Evolutionary conservation across 2,888 invertebrate species (phyloP).

Genomic region (Aleiodes alternator): DNA sequence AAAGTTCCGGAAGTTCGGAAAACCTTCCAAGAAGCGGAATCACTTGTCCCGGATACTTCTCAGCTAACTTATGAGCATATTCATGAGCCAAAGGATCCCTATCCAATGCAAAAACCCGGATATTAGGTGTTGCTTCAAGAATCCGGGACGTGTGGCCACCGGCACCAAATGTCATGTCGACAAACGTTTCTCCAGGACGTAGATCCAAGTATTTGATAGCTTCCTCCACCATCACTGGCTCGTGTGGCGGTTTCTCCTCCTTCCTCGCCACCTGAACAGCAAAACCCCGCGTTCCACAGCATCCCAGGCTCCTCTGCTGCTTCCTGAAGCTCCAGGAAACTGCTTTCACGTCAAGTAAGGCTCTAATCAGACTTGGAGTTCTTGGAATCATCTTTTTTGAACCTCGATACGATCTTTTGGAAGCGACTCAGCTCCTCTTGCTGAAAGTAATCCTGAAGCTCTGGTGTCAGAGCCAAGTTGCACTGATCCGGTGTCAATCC

Average conservation of each 20-base stretch:
- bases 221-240: constrained; percentile 86
- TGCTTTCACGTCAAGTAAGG: no score
- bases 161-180: constrained; percentile 98
- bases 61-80: constrained; percentile 81
- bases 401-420: constrained; percentile 46
- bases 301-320: constrained; percentile 44
- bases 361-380: constrained; percentile 19
- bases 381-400: constrained; percentile 33
- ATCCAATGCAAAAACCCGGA: constrained; percentile 88
- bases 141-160: constrained; percentile 91
- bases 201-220: constrained; percentile 83
- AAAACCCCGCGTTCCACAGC: not conserved
- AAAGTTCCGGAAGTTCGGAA: constrained; percentile 86
- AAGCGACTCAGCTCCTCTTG: constrained; percentile 81
- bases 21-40: constrained; percentile 91
- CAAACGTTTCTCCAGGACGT: constrained; percentile 79
- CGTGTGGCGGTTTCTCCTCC: constrained; percentile 75
- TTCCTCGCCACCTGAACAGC: not conserved
- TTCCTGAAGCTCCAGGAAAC: constrained; percentile 62
- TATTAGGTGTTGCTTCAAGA: constrained; percentile 80
- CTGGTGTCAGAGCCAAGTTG: constrained; percentile 83
- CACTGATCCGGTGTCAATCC: constrained; percentile 88
- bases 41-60: constrained; percentile 83
- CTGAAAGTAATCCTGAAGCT: constrained; percentile 81
- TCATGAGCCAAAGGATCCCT: constrained; percentile 89